These are phyloP conservation scores for Channa argus DNA, from an alignment of 2,113 vertebrate species.

Conservation along the genomic window DNA sequence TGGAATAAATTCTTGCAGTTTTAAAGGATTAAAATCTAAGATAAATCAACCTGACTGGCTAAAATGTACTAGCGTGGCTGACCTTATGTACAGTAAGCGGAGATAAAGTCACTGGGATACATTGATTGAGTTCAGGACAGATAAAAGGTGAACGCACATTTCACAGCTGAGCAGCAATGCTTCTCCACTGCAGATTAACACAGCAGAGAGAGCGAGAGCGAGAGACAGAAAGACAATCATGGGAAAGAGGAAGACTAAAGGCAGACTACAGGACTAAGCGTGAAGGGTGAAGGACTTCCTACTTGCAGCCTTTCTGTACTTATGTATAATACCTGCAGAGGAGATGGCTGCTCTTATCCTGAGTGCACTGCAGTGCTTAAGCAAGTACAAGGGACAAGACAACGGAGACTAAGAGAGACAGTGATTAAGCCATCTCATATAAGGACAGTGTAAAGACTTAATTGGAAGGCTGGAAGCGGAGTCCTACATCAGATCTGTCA, in stretches of 20 bases:
- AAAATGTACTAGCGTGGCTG: too few relatives aligned
- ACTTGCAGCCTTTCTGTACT: background rate
- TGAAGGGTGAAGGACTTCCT: conserved; percentile 6
- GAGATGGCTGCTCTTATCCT: background rate
- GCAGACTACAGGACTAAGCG: background rate
- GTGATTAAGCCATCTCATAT: background rate
- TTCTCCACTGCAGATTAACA: conserved; percentile 6
- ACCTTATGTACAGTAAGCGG: too few relatives aligned
- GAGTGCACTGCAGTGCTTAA: conserved; percentile 30
- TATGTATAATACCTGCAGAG: conserved; percentile 26
- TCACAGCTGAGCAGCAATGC: conserved; percentile 12
- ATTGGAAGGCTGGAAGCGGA: background rate
- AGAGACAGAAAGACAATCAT: too few relatives aligned
- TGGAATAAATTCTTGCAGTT: too few relatives aligned
- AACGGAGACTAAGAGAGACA: background rate
- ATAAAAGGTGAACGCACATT: conserved; percentile 38
- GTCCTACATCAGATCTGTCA: background rate
- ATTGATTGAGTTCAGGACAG: background rate
- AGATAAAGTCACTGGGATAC: background rate
- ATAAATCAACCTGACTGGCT: background rate
- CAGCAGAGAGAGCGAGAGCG: background rate
- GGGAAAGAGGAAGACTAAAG: background rate
- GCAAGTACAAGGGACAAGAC: background rate
- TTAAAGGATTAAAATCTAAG: background rate
- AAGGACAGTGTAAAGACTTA: background rate